Evolutionary conservation across 1,140 invertebrate species (phyloP).

Genomic region (Cyclina sinensis): DNA sequence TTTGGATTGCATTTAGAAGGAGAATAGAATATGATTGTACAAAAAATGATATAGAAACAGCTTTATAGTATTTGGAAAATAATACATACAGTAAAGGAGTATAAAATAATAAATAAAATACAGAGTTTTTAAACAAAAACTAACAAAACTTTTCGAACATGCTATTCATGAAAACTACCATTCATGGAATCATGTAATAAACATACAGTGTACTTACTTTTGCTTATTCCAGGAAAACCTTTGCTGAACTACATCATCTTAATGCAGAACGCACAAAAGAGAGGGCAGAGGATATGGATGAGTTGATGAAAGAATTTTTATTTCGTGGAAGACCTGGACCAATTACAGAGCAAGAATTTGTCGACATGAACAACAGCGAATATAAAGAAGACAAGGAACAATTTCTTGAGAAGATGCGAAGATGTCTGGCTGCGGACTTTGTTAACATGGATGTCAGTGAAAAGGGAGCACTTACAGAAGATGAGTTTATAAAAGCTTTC

Average conservation of each 20-base stretch:
- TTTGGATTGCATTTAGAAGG: too few relatives aligned
- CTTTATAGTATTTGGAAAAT: too few relatives aligned
- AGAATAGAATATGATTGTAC: too few relatives aligned
- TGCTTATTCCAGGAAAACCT: neutral
- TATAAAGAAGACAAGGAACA: neutral
- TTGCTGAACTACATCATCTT: neutral
- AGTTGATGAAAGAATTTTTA: neutral
- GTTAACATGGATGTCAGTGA: neutral
- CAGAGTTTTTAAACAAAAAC: too few relatives aligned
- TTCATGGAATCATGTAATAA: too few relatives aligned
- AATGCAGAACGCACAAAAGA: neutral
- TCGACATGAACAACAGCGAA: neutral
- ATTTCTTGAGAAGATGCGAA: neutral
- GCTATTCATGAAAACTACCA: too few relatives aligned
- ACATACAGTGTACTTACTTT: too few relatives aligned
- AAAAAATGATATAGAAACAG: too few relatives aligned
- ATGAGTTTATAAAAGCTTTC: conserved; percentile 1
- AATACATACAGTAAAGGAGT: too few relatives aligned
- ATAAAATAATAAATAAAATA: too few relatives aligned
- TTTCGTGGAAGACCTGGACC: neutral
- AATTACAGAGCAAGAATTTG: neutral
- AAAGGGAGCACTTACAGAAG: neutral
- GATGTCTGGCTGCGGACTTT: neutral
- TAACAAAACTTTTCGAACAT: too few relatives aligned
- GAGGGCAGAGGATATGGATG: neutral